Conservation (phyloP, 2,797 vertebrate genomes). For the Melopsittacus undulatus region DNA sequence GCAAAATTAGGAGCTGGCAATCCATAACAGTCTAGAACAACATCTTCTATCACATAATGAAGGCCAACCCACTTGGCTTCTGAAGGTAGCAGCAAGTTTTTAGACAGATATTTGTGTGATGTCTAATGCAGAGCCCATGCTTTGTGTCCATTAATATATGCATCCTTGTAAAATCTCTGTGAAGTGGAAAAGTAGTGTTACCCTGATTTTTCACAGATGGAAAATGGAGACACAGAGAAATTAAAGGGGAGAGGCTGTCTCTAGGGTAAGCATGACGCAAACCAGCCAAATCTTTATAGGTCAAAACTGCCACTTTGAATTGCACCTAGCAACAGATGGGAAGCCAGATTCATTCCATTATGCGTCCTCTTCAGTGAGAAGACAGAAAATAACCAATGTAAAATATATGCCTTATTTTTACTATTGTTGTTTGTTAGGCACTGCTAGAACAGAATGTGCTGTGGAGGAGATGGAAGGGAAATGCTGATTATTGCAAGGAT, state of each 20-base stretch:
- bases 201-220: constrained; percentile 69
- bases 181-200: constrained; percentile 49
- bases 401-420: constrained; percentile 35
- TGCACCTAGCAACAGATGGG: constrained; percentile 72
- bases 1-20: neutral
- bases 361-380: constrained; percentile 48
- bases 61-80: neutral
- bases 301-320: constrained; percentile 69
- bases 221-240: constrained; percentile 59
- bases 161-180: constrained; percentile 45
- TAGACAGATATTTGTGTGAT: neutral
- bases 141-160: constrained; percentile 20
- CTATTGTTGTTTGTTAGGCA: constrained; percentile 47
- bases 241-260: constrained; percentile 66
- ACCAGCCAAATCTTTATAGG: constrained; percentile 71
- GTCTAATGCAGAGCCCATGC: neutral
- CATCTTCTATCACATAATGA: neutral
- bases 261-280: constrained; percentile 63
- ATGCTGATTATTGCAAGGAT: neutral
- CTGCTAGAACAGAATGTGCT: constrained; percentile 25
- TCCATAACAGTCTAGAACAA: neutral
- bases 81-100: neutral
- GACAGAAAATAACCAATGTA: constrained; percentile 36
- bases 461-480: neutral
- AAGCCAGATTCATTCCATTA: constrained; percentile 68